A percentile compares a stretch with the other conserved stretches of the same genome.
Evolutionary conservation across 2,113 vertebrate species (phyloP).

Genomic region (Verasper variegatus): DNA sequence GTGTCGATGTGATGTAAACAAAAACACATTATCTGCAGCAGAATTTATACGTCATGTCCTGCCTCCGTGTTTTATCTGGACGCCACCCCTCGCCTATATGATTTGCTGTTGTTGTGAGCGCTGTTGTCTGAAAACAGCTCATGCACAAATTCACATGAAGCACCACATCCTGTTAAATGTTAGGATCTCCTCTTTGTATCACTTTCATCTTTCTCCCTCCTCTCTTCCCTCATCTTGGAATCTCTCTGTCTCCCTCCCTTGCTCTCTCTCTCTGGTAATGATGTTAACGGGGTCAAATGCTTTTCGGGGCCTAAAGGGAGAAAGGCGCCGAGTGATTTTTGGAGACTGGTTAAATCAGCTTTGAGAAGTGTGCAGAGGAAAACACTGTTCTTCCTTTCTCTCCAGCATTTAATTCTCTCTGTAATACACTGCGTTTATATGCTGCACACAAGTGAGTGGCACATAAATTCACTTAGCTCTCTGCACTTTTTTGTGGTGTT

Average conservation of each 20-base stretch:
- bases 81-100: too few relatives aligned
- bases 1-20: too few relatives aligned
- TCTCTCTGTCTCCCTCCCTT: conserved; percentile 43
- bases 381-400: conserved; percentile 39
- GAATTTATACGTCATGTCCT: too few relatives aligned
- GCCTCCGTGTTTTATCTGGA: too few relatives aligned
- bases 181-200: conserved; percentile 11
- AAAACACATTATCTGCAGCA: too few relatives aligned
- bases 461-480: conserved; percentile 35
- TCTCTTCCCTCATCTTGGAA: conserved; percentile 52
- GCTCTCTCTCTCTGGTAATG: conserved; percentile 67
- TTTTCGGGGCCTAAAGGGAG: conserved; percentile 58
- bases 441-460: conserved; percentile 30
- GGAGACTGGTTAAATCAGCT: conserved; percentile 50
- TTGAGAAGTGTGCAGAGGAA: conserved; percentile 34
- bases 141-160: too few relatives aligned
- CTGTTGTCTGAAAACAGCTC: too few relatives aligned
- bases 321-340: conserved; percentile 46
- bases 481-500: conserved; percentile 30
- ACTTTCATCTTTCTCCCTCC: conserved; percentile 45
- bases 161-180: not conserved
- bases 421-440: conserved; percentile 21
- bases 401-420: conserved; percentile 27
- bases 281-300: conserved; percentile 68
- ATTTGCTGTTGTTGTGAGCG: too few relatives aligned